Percentiles rank a stretch among this genome's conserved stretches.
Evolutionary conservation across 1,140 invertebrate genomes (phyloP).

Genomic region (Aphelenchoides avenae): DNA sequence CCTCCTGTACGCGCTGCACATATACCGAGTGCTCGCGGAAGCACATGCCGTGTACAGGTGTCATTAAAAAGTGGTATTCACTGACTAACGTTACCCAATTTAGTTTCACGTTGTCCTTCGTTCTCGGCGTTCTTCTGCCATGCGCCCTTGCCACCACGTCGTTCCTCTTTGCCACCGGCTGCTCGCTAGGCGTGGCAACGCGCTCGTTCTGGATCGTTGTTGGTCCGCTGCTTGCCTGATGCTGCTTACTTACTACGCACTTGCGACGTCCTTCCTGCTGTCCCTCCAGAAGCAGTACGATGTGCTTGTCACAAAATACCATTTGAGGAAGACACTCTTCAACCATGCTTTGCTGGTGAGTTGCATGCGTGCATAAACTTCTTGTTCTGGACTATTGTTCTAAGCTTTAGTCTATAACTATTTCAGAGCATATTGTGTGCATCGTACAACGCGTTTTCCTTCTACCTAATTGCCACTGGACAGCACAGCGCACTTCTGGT

Average conservation of each 20-base stretch:
- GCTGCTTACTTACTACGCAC: slow-evolving; percentile 36
- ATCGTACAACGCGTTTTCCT: slow-evolving; percentile 4
- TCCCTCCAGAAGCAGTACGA: slow-evolving; percentile 42
- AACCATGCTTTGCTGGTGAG: slow-evolving; percentile 30
- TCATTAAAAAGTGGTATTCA: not conserved
- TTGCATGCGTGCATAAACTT: slow-evolving; percentile 19
- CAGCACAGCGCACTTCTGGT: slow-evolving; percentile 1
- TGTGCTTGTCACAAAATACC: slow-evolving; percentile 23
- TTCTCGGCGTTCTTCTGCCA: slow-evolving; percentile 24
- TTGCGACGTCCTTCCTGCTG: slow-evolving; percentile 37
- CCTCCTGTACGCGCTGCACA: slow-evolving; percentile 33
- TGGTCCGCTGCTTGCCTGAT: slow-evolving; percentile 20
- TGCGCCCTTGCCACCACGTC: slow-evolving; percentile 12
- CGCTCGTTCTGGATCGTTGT: slow-evolving; percentile 26
- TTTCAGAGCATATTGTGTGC: slow-evolving; percentile 36
- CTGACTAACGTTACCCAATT: slow-evolving; percentile 4
- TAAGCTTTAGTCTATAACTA: not conserved
- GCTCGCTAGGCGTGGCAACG: slow-evolving; percentile 7
- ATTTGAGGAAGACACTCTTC: slow-evolving; percentile 2
- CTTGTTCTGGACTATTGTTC: not conserved
- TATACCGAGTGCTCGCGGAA: slow-evolving; percentile 23
- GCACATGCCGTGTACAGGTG: slow-evolving; percentile 4
- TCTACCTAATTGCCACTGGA: slow-evolving; percentile 1
- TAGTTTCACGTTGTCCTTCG: slow-evolving; percentile 21
- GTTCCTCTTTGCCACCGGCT: slow-evolving; percentile 22